Evolutionary conservation across 2,113 vertebrate genomes (phyloP), one percentile per base, ranked within the genome.

Genomic region (Polypterus bichir): DNA sequence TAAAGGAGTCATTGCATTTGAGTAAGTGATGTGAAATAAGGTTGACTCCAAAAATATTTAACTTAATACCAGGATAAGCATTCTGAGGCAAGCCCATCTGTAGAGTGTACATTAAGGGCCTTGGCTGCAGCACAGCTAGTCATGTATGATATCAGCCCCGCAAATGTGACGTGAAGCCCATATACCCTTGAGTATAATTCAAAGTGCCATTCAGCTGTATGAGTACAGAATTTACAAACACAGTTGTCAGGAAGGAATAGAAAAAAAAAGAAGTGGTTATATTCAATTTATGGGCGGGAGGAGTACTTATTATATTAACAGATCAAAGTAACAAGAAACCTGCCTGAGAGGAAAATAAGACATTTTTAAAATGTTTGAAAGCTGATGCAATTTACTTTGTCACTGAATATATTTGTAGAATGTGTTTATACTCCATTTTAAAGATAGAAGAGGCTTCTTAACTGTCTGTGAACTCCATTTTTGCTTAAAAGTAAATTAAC

Each of bases 141-240:
- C 77, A 83, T 65, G 83, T 88, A 87, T 87, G 85, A 91, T 90
- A 85, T 86, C 64, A 79, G 79, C 76, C 84, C 81, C 74, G 64
- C 83, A 91, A 91, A 93, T 89, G 84, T 90, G 89, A 93, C 84
- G 73, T 89, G 90, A 92, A 89, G 88, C 86, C 86, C 80, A 76
- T 84, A 83, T 86, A 80, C 81, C 80, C 84, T 85, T 93, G 90
- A 94, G 83, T 80, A 85, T 93, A 90, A 94, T 92, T 85, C 81
- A 51, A 86, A 86, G 83, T 88, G 91, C 86, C 89, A 92, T 62
- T 77, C 83, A 81, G 82, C 79, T 82, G 83, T 74, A 78, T 85
- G 90, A 76, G 73, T 82, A 88, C 88, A 79, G 86, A 81, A 89
- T 83, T 81, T 79, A 84, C 90, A 83, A 87, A 93, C 85, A 84